Percentiles rank a stretch among this genome's conserved stretches.
These are phyloP conservation scores for Bombus confusus DNA, from an alignment of 1,140 invertebrate genomes.

Conservation along the genomic window DNA sequence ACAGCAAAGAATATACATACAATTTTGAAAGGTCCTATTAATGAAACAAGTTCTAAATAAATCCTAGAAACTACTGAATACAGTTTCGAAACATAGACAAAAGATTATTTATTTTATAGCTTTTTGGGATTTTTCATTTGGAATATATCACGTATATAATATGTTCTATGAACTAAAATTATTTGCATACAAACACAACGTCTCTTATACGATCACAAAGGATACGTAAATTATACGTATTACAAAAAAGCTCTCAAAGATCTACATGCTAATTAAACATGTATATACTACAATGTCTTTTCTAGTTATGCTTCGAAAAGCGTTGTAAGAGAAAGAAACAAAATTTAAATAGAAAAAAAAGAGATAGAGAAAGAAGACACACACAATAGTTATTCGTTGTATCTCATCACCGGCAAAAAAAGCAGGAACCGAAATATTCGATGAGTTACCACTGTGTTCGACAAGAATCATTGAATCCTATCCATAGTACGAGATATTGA, in stretches of 20 bases:
- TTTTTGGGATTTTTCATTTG: background rate
- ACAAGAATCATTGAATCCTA: background rate
- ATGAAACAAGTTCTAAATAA: background rate
- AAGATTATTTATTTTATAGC: background rate
- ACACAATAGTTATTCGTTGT: background rate
- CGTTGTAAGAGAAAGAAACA: background rate
- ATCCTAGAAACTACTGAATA: background rate
- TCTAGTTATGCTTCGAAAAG: background rate
- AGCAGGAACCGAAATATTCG: background rate
- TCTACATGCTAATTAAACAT: background rate
- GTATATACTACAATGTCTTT: background rate
- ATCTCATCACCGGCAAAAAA: background rate
- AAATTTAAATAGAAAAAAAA: background rate
- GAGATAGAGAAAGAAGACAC: too few species aligned
- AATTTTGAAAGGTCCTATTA: background rate
- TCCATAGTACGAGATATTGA: background rate
- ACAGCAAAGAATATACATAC: constrained; percentile 14
- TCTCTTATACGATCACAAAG: too few species aligned
- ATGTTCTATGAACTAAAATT: background rate
- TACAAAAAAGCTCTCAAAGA: too few species aligned
- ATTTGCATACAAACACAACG: background rate
- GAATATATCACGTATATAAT: too few species aligned
- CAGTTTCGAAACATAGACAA: background rate
- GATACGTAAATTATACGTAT: too few species aligned
- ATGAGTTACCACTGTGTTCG: background rate